Percentiles rank a stretch among this genome's conserved stretches.
Evolutionary conservation across 2,888 invertebrate species (phyloP).

Genomic region (Tetanocera ferruginea): DNA sequence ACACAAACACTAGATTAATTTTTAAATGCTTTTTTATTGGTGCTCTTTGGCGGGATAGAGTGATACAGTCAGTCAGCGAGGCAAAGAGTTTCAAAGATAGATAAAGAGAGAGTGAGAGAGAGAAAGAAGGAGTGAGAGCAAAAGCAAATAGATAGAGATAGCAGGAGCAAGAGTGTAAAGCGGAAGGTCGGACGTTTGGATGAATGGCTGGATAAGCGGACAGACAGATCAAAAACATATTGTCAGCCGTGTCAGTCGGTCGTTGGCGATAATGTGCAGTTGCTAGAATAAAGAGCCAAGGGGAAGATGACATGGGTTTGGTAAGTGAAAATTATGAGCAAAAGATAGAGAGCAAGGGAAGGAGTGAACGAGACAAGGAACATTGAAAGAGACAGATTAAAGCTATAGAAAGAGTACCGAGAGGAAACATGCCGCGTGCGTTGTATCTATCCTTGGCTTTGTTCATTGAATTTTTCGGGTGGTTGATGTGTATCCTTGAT

Average conservation of each 20-base stretch:
- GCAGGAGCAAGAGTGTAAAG: neutral
- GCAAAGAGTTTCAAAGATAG: neutral
- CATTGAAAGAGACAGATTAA: neutral
- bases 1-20: constrained; percentile 56
- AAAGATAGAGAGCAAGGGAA: neutral
- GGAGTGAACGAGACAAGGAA: neutral
- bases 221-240: constrained; percentile 5
- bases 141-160: neutral
- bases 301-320: neutral
- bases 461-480: constrained; percentile 17
- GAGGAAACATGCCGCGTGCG: neutral
- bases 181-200: neutral
- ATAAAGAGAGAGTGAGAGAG: constrained; percentile 16
- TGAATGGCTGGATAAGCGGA: constrained; percentile 7
- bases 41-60: constrained; percentile 47
- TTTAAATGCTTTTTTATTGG: constrained; percentile 56
- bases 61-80: neutral
- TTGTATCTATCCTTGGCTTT: constrained; percentile 7
- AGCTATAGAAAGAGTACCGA: neutral
- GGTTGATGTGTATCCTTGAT: constrained; percentile 8
- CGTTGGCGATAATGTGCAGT: constrained; percentile 15
- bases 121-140: neutral
- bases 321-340: neutral
- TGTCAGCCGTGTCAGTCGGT: neutral
- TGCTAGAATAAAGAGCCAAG: neutral